Evolutionary conservation across 2,797 vertebrate genomes (phyloP).

Genomic region (Gymnothorax javanicus): DNA sequence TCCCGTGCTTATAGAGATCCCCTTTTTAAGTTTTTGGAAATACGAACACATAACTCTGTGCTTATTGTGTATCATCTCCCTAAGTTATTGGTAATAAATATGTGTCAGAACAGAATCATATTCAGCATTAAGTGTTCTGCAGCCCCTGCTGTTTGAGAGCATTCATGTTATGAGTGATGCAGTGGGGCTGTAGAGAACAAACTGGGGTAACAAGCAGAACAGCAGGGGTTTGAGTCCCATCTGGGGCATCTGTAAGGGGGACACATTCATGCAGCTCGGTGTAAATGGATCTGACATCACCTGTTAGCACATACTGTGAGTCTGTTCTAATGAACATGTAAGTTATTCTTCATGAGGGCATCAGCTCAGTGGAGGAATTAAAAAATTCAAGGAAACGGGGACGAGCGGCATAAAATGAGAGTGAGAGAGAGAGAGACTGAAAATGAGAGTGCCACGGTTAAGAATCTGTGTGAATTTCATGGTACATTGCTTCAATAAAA

Average conservation of each 20-base stretch:
- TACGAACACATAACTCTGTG: neutral
- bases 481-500: conserved; percentile 11
- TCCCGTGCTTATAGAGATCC: neutral
- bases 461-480: neutral
- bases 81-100: neutral
- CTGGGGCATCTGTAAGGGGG: neutral
- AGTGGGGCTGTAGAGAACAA: neutral
- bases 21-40: neutral
- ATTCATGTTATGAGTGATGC: neutral
- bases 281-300: neutral
- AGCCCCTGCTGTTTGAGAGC: neutral
- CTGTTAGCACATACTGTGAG: neutral
- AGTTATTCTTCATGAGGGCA: conserved; percentile 9
- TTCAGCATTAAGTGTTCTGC: neutral
- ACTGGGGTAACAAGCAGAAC: neutral
- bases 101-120: neutral
- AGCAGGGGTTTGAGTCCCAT: neutral
- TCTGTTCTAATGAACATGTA: neutral
- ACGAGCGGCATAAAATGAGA: neutral
- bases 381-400: conserved; percentile 3
- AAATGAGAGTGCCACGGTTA: neutral
- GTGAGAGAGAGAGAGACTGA: too few relatives aligned
- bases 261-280: neutral
- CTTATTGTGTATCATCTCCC: neutral
- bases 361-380: neutral